These are phyloP conservation scores for Hyles lineata DNA, from an alignment of 2,888 invertebrate genomes.

Conservation along the genomic window DNA sequence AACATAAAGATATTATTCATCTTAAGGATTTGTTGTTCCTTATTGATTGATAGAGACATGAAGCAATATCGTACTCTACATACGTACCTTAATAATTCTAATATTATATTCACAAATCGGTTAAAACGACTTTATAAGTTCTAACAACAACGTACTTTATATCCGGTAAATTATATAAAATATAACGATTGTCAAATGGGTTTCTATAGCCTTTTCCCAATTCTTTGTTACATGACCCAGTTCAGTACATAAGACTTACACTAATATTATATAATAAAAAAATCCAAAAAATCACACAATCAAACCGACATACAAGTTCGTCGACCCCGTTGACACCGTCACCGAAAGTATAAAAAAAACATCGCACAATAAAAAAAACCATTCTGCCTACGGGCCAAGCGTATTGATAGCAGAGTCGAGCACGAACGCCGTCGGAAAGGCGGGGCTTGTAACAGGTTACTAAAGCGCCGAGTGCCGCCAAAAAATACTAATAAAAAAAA, in stretches of 20 bases:
- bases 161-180: background rate
- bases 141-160: background rate
- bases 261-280: background rate
- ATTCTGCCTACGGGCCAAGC: slow-evolving; percentile 67
- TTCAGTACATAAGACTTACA: slow-evolving; percentile 1
- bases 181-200: background rate
- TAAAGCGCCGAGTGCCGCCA: slow-evolving; percentile 77
- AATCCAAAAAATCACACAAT: slow-evolving; percentile 37
- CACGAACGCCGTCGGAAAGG: slow-evolving; percentile 57
- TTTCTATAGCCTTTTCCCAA: background rate
- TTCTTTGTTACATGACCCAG: background rate
- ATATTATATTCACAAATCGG: background rate
- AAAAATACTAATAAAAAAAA: slow-evolving; percentile 84
- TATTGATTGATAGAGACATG: background rate
- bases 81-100: background rate
- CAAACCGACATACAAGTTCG: slow-evolving; percentile 45
- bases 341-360: slow-evolving; percentile 67
- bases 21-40: background rate
- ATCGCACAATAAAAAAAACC: slow-evolving; percentile 67
- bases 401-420: slow-evolving; percentile 76
- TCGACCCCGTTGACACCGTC: slow-evolving; percentile 64
- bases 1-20: background rate
- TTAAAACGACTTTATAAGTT: background rate
- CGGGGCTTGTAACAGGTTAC: slow-evolving; percentile 83
- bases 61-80: background rate